These are phyloP conservation scores for Protobothrops mucrosquamatus DNA, from an alignment of 2,113 vertebrate genomes.

Conservation along the genomic window DNA sequence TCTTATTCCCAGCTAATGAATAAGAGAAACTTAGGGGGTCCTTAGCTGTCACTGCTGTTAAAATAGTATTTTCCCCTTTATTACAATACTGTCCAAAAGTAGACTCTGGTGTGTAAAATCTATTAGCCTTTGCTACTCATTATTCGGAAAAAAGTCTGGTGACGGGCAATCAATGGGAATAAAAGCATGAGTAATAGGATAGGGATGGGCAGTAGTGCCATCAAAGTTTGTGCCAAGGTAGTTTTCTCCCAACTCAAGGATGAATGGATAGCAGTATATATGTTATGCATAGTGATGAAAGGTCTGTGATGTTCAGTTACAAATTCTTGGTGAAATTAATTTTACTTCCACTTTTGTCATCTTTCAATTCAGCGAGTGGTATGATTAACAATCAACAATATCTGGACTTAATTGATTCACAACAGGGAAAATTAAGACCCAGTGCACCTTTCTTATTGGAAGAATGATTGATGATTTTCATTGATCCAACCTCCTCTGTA, in stretches of 20 bases:
- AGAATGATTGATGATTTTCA: background rate
- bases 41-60: background rate
- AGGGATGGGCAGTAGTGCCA: background rate
- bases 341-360: background rate
- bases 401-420: background rate
- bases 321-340: background rate
- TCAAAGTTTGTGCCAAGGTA: background rate
- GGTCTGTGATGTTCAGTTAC: background rate
- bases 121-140: background rate
- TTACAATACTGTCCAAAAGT: background rate
- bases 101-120: background rate
- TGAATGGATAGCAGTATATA: background rate
- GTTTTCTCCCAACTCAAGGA: background rate
- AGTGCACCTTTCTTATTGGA: background rate
- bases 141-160: background rate
- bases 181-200: background rate
- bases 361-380: too few species aligned
- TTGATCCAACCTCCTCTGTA: background rate
- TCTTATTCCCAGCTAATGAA: background rate
- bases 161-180: background rate
- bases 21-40: background rate
- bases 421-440: background rate
- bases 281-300: background rate
- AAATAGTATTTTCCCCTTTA: background rate
- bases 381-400: background rate